Conservation (phyloP, 2,797 vertebrate species). For the Dendrocincla fuliginosa region DNA sequence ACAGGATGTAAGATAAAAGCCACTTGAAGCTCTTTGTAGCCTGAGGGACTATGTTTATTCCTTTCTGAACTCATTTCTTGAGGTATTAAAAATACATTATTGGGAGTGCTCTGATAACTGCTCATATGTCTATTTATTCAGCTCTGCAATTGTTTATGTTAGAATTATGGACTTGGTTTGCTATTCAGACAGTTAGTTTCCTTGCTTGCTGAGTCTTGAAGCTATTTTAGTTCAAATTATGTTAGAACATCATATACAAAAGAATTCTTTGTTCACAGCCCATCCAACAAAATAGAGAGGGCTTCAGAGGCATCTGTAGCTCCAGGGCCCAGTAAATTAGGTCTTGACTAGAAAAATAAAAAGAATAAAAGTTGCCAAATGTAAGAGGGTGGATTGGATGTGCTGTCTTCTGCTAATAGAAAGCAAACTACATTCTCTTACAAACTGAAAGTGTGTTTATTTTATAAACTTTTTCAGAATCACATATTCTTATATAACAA, state of each 20-base stretch:
- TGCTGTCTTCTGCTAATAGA: neutral
- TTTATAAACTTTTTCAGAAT: neutral
- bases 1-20: slow-evolving; percentile 49
- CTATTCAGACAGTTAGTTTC: neutral
- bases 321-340: slow-evolving; percentile 45
- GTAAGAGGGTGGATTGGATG: neutral
- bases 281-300: neutral
- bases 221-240: slow-evolving; percentile 47
- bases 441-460: neutral
- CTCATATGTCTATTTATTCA: slow-evolving; percentile 41
- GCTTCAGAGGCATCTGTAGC: slow-evolving; percentile 21
- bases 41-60: slow-evolving; percentile 27
- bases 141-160: slow-evolving; percentile 38
- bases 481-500: neutral
- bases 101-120: slow-evolving; percentile 26
- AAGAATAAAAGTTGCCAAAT: neutral
- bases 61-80: slow-evolving; percentile 11
- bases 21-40: slow-evolving; percentile 24
- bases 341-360: slow-evolving; percentile 41
- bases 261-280: slow-evolving; percentile 24
- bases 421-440: neutral
- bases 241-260: neutral
- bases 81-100: slow-evolving; percentile 57
- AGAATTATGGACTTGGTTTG: slow-evolving; percentile 45
- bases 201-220: slow-evolving; percentile 12